Base-by-base conservation (phyloP, 2,888 invertebrate species). In the Spilarctia lutea region DNA sequence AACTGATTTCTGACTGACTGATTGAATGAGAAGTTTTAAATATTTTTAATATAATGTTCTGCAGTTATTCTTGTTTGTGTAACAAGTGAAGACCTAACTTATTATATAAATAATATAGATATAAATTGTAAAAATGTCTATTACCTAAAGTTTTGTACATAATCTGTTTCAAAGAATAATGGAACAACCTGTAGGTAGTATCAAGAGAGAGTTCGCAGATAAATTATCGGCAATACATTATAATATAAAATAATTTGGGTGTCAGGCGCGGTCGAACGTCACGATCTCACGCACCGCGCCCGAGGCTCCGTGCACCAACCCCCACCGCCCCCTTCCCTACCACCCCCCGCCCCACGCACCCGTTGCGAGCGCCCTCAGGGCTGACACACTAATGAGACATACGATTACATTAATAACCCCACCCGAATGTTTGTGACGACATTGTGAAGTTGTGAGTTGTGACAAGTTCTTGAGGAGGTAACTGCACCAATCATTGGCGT, bases 181-280 rank as follows among this genome's bases (percentile, higher is more conserved):
- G 52, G 3, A 73, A 45, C 77, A 77, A 4, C 65, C 77, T 73
- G 73, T 77, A 75, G 65, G 56, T 45, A 6, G n/a, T 42, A 63
- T 30, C 18, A n/a, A 35, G 18, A 65, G 71, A 71, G 71, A 71
- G 63, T 52, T 75, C 72, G 68, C 30, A 66, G 56, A 56, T 48
- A 71, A 76, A 72, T 75, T 87, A 92, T 93, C 91, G 90, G 85
- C 91, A 92, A 92, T 91, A 92, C 88, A 92, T 94, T 92, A 91
- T 89, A 88, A 91, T 91, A 92, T 92, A 91, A 92, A 94, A 93
- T 93, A 91, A 94, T 92, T 93, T 88, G 75, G 81, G 79, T 75
- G 86, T 71, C 80, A 78, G 78, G 73, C 83, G 89, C 89, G 89
- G 91, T 89, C 91, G 87, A 92, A 91, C 82, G 89, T 93, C 94